phyloP scores from a whole-genome alignment of 2,888 invertebrate genomes.

The Nomada fucata region DNA sequence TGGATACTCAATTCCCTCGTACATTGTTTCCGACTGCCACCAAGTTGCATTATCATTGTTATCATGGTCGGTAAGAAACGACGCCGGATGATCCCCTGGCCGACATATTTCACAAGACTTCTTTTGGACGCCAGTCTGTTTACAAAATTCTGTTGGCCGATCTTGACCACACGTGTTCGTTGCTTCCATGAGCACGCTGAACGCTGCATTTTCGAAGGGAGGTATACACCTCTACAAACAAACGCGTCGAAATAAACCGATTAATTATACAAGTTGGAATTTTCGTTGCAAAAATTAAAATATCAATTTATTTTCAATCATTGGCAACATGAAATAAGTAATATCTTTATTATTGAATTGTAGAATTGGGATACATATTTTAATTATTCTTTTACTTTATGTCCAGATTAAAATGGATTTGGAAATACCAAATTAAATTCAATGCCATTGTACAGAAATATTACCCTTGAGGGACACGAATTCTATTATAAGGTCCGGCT shows the following conservation, averaged over 20 bases:
- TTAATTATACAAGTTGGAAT: not conserved
- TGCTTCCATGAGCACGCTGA: conserved; percentile 93
- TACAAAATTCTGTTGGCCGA: conserved; percentile 92
- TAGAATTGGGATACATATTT: no score
- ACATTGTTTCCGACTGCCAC: conserved; percentile 99
- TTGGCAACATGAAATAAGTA: not conserved
- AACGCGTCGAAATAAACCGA: not conserved
- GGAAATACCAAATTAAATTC: not conserved
- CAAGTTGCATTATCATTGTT: conserved; percentile 95
- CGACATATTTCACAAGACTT: conserved; percentile 94
- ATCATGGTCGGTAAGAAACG: conserved; percentile 95
- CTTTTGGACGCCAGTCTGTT: conserved; percentile 93
- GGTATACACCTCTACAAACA: conserved; percentile 94
- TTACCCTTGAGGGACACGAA: not conserved
- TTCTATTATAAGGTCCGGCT: not conserved
- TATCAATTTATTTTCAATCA: not conserved
- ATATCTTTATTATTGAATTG: no score
- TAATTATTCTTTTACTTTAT: not conserved
- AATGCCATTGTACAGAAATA: not conserved
- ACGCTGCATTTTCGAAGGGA: conserved; percentile 98
- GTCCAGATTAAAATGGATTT: not conserved
- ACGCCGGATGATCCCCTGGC: conserved; percentile 88
- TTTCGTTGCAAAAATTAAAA: not conserved
- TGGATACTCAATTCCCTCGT: conserved; percentile 95
- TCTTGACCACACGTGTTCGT: conserved; percentile 98